Evolutionary conservation across 1,140 invertebrate genomes (phyloP), one percentile per base, ranked within the genome.

Genomic region (Drosophila asahinai): DNA sequence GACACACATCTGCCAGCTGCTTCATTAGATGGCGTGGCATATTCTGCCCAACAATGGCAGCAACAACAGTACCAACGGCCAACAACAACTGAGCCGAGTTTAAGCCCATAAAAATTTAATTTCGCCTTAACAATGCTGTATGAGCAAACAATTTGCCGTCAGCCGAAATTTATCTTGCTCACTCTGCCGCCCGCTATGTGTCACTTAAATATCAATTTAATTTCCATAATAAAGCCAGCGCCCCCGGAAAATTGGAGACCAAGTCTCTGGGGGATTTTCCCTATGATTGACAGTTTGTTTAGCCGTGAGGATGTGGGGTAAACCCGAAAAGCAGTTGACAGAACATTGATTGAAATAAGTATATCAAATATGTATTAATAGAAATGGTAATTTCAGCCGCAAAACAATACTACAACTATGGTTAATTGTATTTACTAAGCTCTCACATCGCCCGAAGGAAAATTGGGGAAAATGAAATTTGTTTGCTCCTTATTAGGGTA

Each of bases 121-220:
- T 77, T 78, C 73, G 57, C 64, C 73, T 66, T 59, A 77, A 77
- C 74, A 87, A 86, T 89, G 78, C 61, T 80, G 47, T 73, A 77
- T 73, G 77, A 84, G 61, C 65, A 59, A 89, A 74, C 81, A 83
- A 89, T 83, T 89, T 89, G 84, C 73, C 84, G 67, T 70, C 71
- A 71, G 52, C 60, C 77, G 65, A 87, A 77, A 83, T 89, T 89
- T 80, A 87, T 87, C 84, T 63, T 58, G 65, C 76, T 78, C 75
- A 79, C 65, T 57, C 59, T 51, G 75, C 52, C 38, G 70, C 27
- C 43, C 75, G 40, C 47, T 43, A 74, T 70, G 63, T 87, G 84
- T 90, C 84, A 87, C 84, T 87, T 87, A 87, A 87, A 87, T 87
- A 87, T 87, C 86, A 87, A 87, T 90, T 87, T 87, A 87, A 87